Percentiles rank a stretch among this genome's conserved stretches.
These are phyloP conservation scores for Pteronura brasiliensis DNA, from an alignment of 2,113 vertebrate genomes.

Conservation along the genomic window DNA sequence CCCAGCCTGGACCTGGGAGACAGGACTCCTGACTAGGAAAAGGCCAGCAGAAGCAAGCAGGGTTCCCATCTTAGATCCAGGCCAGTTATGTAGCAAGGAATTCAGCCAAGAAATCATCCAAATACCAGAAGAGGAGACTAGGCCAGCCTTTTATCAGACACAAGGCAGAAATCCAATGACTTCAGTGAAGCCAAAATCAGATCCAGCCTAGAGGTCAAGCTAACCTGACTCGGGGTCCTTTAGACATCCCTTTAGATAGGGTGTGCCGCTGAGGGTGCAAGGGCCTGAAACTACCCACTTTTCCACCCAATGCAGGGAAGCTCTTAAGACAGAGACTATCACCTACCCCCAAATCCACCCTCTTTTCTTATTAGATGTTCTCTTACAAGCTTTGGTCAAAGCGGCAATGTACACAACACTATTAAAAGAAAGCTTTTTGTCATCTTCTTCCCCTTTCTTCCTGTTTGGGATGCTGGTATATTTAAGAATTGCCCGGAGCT, in stretches of 20 bases:
- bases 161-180: constrained; percentile 14
- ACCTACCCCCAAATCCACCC: background rate
- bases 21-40: background rate
- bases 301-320: background rate
- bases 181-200: constrained; percentile 29
- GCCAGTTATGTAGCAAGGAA: background rate
- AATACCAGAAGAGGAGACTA: background rate
- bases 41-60: background rate
- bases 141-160: constrained; percentile 15
- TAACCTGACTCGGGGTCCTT: background rate
- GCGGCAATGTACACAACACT: background rate
- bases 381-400: background rate
- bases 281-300: background rate
- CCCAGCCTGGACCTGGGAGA: background rate
- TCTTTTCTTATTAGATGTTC: background rate
- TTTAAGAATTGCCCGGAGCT: background rate
- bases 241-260: background rate
- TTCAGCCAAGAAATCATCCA: constrained; percentile 28
- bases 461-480: background rate
- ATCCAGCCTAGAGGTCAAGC: background rate
- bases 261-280: background rate
- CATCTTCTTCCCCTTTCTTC: background rate
- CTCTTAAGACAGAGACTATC: background rate
- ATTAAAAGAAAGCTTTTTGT: background rate
- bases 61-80: background rate